Evolutionary conservation across 1,140 invertebrate genomes (phyloP), one percentile per base, ranked within the genome.

Genomic region (Antheraea mylitta): DNA sequence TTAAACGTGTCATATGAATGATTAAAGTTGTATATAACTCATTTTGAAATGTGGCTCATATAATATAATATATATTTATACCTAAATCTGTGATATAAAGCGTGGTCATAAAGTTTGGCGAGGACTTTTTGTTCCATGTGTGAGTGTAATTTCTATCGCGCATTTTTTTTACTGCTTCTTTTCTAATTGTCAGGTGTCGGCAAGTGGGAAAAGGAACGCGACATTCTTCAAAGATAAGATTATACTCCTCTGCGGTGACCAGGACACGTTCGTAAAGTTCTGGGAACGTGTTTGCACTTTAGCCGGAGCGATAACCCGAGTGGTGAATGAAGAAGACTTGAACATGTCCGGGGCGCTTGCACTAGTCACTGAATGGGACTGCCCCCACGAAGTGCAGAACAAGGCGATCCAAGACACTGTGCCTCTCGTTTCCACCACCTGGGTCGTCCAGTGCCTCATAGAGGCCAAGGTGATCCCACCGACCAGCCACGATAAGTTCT

Each of bases 391-490:
- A 80, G 87, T 94, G 2, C 81, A 93, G 18, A 86, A 93, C 18
- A 94, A 93, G 74, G 94, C 94, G 0, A 88, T 80, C 36, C 78
- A 92, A 18, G 92, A 93, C 72, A 85, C 90, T 59, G 92, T 94
- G 48, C 94, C 94, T 0, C 69, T 95, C 3, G 91, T 94, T 0
- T 94, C 94, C 3, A 93, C 93, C 0, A 90, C 88, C 1, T 95
- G 94, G 94, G 80, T 94, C 4, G 81, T 93, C 7, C 94, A 95
- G 61, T 93, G 93, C 77, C 86, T 95, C 45, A 93, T 95, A 38
- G 92, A 94, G 73, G 93, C 92, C n/a, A 90, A 87, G 48, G 73
- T 93, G 5, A 88, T 93, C 68, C 66, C 82, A 3, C 89, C 90
- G 74, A 93, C 74, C 93, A 93, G 80, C 68, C 88, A 89, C 82